Percentiles rank a stretch among this genome's conserved stretches.
Conservation (phyloP, 2,113 vertebrate genomes). For the Chitala chitala region DNA sequence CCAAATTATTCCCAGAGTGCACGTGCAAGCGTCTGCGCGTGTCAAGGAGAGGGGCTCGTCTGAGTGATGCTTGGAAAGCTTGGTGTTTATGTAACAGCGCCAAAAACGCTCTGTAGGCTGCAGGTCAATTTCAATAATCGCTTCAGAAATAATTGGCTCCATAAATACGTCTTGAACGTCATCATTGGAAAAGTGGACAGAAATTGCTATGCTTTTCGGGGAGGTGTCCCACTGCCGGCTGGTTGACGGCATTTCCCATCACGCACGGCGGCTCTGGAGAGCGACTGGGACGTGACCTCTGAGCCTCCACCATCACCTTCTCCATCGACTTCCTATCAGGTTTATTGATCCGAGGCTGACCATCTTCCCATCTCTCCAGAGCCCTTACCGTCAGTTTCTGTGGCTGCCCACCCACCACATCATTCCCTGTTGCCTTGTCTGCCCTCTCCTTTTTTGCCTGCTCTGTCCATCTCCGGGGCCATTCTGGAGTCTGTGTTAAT, state of each 20-base stretch:
- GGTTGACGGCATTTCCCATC: not conserved
- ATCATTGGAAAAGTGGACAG: not conserved
- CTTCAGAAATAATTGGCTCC: not conserved
- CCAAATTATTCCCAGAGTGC: too few species aligned
- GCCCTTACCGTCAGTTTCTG: not conserved
- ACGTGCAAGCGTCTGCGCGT: not conserved
- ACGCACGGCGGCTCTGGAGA: not conserved
- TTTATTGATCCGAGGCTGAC: constrained; percentile 4
- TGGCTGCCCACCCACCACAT: constrained; percentile 22
- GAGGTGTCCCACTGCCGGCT: not conserved
- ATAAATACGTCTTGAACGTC: not conserved
- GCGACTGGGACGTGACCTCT: not conserved
- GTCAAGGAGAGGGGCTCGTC: too few species aligned
- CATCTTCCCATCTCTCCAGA: not conserved
- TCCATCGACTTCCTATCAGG: constrained; percentile 4
- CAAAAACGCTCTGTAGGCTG: not conserved
- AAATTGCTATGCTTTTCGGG: not conserved
- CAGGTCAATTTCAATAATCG: constrained; percentile 4
- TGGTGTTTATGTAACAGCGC: not conserved
- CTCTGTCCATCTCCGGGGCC: constrained; percentile 34
- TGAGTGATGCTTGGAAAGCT: not conserved
- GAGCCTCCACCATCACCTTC: not conserved
- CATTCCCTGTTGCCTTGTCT: constrained; percentile 30
- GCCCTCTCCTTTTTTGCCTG: constrained; percentile 8
- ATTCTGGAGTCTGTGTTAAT: constrained; percentile 42